Conservation (phyloP, 1,140 invertebrate genomes). For the Lepidurus apus region DNA sequence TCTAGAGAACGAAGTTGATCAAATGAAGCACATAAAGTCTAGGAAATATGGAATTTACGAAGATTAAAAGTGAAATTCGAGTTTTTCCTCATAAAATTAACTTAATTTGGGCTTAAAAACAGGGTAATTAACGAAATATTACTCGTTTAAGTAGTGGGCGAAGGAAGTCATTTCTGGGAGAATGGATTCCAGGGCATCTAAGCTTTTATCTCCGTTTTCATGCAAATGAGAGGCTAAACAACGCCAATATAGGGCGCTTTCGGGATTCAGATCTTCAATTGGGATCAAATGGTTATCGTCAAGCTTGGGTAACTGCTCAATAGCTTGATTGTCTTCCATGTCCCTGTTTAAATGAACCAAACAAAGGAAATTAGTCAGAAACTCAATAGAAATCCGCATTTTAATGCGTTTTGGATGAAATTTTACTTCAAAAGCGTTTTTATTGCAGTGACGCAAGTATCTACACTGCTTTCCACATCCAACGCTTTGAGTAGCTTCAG, state of each 20-base stretch:
- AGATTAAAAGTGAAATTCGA: too few species aligned
- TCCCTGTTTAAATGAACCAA: background rate
- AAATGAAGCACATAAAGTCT: too few species aligned
- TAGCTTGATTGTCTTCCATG: conserved; percentile 36
- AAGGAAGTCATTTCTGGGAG: conserved; percentile 42
- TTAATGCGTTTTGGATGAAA: conserved; percentile 33
- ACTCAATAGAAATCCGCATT: too few species aligned
- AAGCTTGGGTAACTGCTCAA: conserved; percentile 45
- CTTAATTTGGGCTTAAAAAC: too few species aligned
- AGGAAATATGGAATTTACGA: too few species aligned
- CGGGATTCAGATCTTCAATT: conserved; percentile 50
- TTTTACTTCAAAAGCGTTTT: conserved; percentile 47
- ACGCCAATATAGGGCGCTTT: conserved; percentile 59
- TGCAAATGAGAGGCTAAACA: conserved; percentile 52
- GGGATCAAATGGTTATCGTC: conserved; percentile 51
- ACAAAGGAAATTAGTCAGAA: background rate
- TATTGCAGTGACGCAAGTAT: conserved; percentile 46
- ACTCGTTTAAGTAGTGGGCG: conserved; percentile 41
- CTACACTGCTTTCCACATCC: conserved; percentile 53
- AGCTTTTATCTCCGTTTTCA: conserved; percentile 35
- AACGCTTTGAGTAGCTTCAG: conserved; percentile 56
- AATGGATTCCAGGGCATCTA: conserved; percentile 44
- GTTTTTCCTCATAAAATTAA: too few species aligned
- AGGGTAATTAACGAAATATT: too few species aligned
- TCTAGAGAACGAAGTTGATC: too few species aligned